Evolutionary conservation across 1,140 invertebrate species (phyloP).

Genomic region (Trinorchestia longiramus): DNA sequence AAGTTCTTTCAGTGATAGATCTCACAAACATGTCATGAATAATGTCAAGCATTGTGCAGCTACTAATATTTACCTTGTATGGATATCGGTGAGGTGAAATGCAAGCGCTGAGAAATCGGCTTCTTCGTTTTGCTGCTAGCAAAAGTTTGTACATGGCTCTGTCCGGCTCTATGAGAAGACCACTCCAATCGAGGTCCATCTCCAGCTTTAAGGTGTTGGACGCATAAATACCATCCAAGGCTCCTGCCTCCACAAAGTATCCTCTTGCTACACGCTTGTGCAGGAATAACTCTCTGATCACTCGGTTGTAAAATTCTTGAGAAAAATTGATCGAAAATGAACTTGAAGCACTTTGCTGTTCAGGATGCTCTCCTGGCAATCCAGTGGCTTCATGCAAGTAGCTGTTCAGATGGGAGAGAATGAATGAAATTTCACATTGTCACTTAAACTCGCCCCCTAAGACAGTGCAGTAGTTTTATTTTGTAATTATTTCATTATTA

Average conservation of each 20-base stretch:
- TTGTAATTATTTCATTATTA: too few relatives aligned
- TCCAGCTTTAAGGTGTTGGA: neutral
- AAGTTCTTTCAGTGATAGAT: neutral
- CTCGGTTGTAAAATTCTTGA: neutral
- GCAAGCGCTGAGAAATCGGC: neutral
- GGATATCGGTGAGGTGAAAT: neutral
- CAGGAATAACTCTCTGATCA: neutral
- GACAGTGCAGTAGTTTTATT: too few relatives aligned
- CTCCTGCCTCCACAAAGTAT: conserved; percentile 18
- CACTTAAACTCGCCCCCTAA: too few relatives aligned
- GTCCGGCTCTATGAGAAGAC: conserved; percentile 11
- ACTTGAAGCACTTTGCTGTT: neutral
- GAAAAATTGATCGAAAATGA: neutral
- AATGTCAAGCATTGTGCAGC: neutral
- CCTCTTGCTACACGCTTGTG: neutral
- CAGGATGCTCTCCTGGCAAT: neutral
- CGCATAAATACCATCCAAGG: neutral
- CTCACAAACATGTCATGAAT: neutral
- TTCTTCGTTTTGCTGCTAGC: neutral
- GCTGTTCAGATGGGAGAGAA: neutral
- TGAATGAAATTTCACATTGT: too few relatives aligned
- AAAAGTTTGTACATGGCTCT: neutral
- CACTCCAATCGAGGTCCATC: neutral
- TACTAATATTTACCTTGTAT: neutral
- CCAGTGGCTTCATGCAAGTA: neutral